phyloP scores from a whole-genome alignment of 1,140 invertebrate species.

The Matsumurasca onukii region DNA sequence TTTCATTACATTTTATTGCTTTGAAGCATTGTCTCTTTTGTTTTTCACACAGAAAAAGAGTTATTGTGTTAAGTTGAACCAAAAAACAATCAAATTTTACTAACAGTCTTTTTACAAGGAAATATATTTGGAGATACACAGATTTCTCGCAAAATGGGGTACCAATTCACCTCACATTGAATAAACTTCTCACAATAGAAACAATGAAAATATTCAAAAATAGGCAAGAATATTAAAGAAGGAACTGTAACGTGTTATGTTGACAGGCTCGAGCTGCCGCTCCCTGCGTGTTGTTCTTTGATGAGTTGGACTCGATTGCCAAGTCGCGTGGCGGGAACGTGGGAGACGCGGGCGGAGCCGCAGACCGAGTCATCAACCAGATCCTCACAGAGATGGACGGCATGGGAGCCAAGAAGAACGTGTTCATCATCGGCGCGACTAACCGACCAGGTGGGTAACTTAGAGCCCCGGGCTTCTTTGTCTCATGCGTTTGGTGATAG shows the following conservation, averaged over 20 bases:
- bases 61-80: background rate
- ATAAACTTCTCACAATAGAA: too few relatives aligned
- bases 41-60: too few relatives aligned
- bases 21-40: too few relatives aligned
- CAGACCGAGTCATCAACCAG: conserved; percentile 99
- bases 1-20: too few relatives aligned
- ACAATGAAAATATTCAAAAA: too few relatives aligned
- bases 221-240: too few relatives aligned
- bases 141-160: too few relatives aligned
- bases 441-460: conserved; percentile 69
- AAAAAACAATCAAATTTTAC: background rate
- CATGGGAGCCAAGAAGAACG: conserved; percentile 99
- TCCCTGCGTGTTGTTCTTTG: conserved; percentile 99
- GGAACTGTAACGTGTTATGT: too few relatives aligned
- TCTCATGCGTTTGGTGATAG: conserved; percentile 13
- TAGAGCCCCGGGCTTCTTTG: background rate
- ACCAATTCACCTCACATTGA: too few relatives aligned
- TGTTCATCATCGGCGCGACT: conserved; percentile 99
- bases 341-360: conserved; percentile 97
- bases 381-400: conserved; percentile 99
- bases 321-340: conserved; percentile 97
- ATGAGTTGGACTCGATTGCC: conserved; percentile 99
- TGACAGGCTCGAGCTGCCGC: conserved; percentile 92
- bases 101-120: background rate
- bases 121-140: conserved; percentile 1